phyloP scores from a whole-genome alignment of 2,888 invertebrate species.

The Byasa hedistus region DNA sequence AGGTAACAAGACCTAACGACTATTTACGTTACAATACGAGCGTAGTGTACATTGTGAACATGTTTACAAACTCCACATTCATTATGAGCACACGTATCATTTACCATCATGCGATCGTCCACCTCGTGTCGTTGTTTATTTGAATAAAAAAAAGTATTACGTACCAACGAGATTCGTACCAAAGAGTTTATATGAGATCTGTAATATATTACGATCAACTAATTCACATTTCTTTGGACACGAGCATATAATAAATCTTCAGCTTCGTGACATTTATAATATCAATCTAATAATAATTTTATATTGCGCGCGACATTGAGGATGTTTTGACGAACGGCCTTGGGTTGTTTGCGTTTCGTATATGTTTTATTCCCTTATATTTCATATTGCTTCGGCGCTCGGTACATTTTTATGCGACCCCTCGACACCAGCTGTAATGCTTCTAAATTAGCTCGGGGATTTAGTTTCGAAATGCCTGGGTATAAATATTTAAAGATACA shows the following conservation, averaged over 20 bases:
- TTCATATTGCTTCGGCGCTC: slow-evolving; percentile 22
- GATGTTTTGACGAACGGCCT: slow-evolving; percentile 21
- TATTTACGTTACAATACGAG: too few species aligned
- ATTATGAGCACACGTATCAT: too few species aligned
- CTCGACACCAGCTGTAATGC: slow-evolving; percentile 26
- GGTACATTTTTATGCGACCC: slow-evolving; percentile 23
- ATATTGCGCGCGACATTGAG: slow-evolving; percentile 21
- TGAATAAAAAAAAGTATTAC: neutral
- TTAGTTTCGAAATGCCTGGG: slow-evolving; percentile 8
- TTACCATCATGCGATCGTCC: too few species aligned
- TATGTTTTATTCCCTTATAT: slow-evolving; percentile 20
- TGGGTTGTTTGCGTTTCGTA: slow-evolving; percentile 20
- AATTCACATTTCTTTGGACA: slow-evolving; percentile 17
- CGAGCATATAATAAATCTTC: slow-evolving; percentile 20
- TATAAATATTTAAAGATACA: slow-evolving; percentile 26
- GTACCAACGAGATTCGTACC: neutral
- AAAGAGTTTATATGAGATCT: slow-evolving; percentile 6
- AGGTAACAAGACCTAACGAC: too few species aligned
- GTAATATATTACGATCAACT: slow-evolving; percentile 19
- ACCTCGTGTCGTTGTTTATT: too few species aligned
- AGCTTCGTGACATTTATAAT: slow-evolving; percentile 18
- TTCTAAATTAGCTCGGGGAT: slow-evolving; percentile 28
- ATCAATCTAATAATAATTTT: slow-evolving; percentile 23
- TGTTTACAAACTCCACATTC: too few species aligned
- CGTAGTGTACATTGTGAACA: too few species aligned